Evolutionary conservation across 2,113 vertebrate species (phyloP), one percentile per base, ranked within the genome.

Genomic region (Solea solea): DNA sequence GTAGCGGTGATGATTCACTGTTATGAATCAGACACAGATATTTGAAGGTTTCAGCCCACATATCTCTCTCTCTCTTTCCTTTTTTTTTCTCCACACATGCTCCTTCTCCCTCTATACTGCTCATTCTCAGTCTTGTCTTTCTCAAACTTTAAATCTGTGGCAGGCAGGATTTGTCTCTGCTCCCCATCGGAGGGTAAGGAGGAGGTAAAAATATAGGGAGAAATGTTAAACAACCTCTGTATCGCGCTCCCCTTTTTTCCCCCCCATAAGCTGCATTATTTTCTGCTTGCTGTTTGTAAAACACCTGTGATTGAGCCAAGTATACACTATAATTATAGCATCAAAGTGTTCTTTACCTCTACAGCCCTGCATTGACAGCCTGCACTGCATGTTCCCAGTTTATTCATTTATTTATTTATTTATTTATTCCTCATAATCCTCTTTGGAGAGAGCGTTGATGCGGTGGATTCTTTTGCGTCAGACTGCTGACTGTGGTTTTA

Each of bases 41-140:
- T 87, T 88, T 87, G 64, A 82, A 85, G 84, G 82, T 85, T 85
- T 87, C 86, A 87, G 67, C 83, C 83, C 82, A 89, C 86, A 80
- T 86, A 66, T 62, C 61, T 64, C 15, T 13, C 68, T 54, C 63
- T 53, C 45, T 55, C 12, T 49, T 41, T 50, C 49, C 34, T 48
- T 54, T 4, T 21, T 54, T 71, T 41, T 48, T 6, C 42, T 46
- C 46, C 51, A 15, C 21, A 46, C 57, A 21, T 34, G 28, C 28
- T 3, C 28, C 48, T 61, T 55, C 16, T 56, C 45, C 52, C 41
- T 70, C 48, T 56, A 14, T 54, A 8, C 48, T 34, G 7, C 66
- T 65, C 16, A 9, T 50, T 69, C 40, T 58, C 46, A 28, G 5
- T 53, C 67, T 54, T 56, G 71, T 49, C 60, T 72, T 61, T 70